Evolutionary conservation across 2,888 invertebrate species (phyloP).

Genomic region (Stenchaetothrips biformis): DNA sequence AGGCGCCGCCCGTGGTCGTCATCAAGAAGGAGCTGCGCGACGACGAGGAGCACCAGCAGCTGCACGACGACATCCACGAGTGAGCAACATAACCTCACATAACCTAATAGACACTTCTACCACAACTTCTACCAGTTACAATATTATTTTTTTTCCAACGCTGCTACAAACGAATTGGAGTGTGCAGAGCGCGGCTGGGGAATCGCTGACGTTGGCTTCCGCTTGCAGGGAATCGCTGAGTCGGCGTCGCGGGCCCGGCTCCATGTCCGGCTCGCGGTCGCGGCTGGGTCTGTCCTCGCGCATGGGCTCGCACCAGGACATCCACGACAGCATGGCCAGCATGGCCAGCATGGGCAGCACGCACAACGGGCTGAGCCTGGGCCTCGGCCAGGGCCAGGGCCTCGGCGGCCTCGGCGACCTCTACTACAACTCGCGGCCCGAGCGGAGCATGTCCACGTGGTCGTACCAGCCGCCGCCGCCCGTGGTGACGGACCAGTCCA

Average conservation of each 20-base stretch:
- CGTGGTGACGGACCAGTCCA: constrained; percentile 87
- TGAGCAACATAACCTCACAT: neutral
- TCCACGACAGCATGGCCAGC: constrained; percentile 34
- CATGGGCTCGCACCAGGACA: constrained; percentile 28
- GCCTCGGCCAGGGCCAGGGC: constrained; percentile 62
- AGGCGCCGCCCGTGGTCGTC: constrained; percentile 87
- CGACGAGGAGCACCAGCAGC: constrained; percentile 60
- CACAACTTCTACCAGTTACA: too few relatives aligned
- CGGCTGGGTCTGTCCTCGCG: neutral
- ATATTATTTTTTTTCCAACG: too few relatives aligned
- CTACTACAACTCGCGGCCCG: constrained; percentile 68
- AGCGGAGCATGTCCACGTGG: constrained; percentile 43
- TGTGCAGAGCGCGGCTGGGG: too few relatives aligned
- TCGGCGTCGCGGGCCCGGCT: constrained; percentile 63
- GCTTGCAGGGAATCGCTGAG: constrained; percentile 47
- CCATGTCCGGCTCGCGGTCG: constrained; percentile 71
- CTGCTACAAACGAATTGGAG: too few relatives aligned
- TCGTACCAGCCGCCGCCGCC: constrained; percentile 76
- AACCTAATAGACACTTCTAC: too few relatives aligned
- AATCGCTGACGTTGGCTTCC: too few relatives aligned
- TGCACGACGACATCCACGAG: constrained; percentile 38
- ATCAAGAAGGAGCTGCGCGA: constrained; percentile 79
- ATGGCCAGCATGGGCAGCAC: constrained; percentile 31
- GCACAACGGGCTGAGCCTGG: constrained; percentile 58
- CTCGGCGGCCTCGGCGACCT: constrained; percentile 54